A percentile compares a stretch with the other conserved stretches of the same genome.
Evolutionary conservation across 2,113 vertebrate species (phyloP).

Genomic region (Lates calcarifer): DNA sequence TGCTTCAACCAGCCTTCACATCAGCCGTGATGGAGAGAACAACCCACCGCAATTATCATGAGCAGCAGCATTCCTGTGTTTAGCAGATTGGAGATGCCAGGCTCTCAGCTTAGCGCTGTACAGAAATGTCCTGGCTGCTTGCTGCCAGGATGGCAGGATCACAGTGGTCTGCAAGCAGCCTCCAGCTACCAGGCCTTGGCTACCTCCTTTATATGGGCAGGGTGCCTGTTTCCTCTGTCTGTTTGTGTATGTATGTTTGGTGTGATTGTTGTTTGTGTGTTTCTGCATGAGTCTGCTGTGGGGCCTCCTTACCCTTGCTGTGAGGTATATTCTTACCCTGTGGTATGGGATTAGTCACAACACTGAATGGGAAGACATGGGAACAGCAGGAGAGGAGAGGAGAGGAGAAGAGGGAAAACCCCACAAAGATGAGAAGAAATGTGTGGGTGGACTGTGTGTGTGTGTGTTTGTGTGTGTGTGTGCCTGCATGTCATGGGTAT

Average conservation of each 20-base stretch:
- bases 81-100: constrained; percentile 74
- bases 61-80: constrained; percentile 65
- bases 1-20: constrained; percentile 56
- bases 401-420: constrained; percentile 42
- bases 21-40: constrained; percentile 56
- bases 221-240: constrained; percentile 55
- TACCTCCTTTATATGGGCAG: constrained; percentile 54
- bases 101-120: constrained; percentile 59
- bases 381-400: constrained; percentile 36
- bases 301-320: constrained; percentile 58
- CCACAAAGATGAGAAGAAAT: constrained; percentile 57
- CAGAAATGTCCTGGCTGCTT: constrained; percentile 68
- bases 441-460: constrained; percentile 55
- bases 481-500: constrained; percentile 58
- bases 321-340: constrained; percentile 72
- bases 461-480: constrained; percentile 17
- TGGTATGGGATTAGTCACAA: constrained; percentile 71
- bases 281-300: constrained; percentile 31
- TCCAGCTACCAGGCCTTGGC: constrained; percentile 67
- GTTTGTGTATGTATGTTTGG: constrained; percentile 57
- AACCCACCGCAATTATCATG: constrained; percentile 58
- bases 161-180: constrained; percentile 68
- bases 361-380: constrained; percentile 60
- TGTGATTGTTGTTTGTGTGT: constrained; percentile 45
- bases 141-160: constrained; percentile 64